Evolutionary conservation across 2,113 vertebrate species (phyloP).

Genomic region (Syrmaticus mikado): DNA sequence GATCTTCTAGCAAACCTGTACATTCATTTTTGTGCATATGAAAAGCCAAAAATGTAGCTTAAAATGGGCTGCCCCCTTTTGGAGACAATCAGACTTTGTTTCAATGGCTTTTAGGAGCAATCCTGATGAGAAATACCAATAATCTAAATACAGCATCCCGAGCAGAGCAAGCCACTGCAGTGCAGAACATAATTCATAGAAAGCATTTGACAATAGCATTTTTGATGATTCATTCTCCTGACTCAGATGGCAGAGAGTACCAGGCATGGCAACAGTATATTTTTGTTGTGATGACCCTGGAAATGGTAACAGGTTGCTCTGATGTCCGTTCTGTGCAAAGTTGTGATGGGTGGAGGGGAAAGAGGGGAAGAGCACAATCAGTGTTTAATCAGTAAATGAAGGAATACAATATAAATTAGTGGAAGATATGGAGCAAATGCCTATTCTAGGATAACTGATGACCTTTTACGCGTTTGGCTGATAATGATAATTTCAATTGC

Average conservation of each 20-base stretch:
- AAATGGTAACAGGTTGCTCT: background rate
- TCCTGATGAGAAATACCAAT: background rate
- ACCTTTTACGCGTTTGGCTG: background rate
- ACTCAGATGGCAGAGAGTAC: constrained; percentile 40
- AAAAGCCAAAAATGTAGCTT: background rate
- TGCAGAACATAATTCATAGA: constrained; percentile 68
- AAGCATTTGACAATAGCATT: constrained; percentile 64
- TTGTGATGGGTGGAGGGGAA: background rate
- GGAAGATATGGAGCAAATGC: background rate
- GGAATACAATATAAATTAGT: background rate
- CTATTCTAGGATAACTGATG: background rate
- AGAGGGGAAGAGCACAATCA: background rate
- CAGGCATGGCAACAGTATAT: background rate
- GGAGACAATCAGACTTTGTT: background rate
- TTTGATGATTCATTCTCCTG: constrained; percentile 72
- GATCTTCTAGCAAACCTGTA: background rate
- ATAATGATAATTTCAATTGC: background rate
- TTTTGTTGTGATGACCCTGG: constrained; percentile 37
- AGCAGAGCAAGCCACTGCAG: constrained; percentile 50
- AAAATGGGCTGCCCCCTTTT: constrained; percentile 22
- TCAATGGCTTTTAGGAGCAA: background rate
- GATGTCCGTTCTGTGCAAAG: background rate
- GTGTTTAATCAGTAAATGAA: background rate
- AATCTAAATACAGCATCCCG: background rate
- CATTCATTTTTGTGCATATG: background rate